Conservation (phyloP, 2,797 vertebrate species). For the Glossophaga mutica region DNA sequence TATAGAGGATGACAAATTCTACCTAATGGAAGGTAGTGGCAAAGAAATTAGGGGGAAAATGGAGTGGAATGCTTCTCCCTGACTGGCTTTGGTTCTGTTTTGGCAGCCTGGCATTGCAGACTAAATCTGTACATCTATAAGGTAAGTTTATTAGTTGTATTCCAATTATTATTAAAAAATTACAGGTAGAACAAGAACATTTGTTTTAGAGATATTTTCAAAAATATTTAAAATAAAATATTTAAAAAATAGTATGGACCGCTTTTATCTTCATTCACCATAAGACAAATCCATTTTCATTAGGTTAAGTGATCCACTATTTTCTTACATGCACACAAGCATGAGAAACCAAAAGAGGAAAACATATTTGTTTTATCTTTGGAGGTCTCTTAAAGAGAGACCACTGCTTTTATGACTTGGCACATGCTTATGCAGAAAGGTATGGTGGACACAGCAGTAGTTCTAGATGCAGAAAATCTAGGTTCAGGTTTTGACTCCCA, state of each 20-base stretch:
- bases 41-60: neutral
- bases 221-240: neutral
- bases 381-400: neutral
- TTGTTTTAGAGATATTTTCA: conserved; percentile 11
- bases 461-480: neutral
- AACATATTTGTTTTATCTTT: neutral
- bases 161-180: neutral
- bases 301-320: neutral
- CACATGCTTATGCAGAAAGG: neutral
- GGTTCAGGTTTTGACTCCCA: neutral
- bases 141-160: neutral
- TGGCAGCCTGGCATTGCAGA: neutral
- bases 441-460: too few species aligned
- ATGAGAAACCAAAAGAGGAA: neutral
- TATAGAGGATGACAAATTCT: neutral
- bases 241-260: neutral
- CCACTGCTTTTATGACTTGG: neutral
- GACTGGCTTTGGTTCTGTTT: neutral
- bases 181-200: neutral
- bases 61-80: neutral
- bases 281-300: neutral
- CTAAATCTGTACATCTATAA: neutral
- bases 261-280: neutral
- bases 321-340: neutral
- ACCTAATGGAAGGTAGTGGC: neutral